phyloP scores from a whole-genome alignment of 1,140 invertebrate genomes.

The Eupristina koningsbergeri region DNA sequence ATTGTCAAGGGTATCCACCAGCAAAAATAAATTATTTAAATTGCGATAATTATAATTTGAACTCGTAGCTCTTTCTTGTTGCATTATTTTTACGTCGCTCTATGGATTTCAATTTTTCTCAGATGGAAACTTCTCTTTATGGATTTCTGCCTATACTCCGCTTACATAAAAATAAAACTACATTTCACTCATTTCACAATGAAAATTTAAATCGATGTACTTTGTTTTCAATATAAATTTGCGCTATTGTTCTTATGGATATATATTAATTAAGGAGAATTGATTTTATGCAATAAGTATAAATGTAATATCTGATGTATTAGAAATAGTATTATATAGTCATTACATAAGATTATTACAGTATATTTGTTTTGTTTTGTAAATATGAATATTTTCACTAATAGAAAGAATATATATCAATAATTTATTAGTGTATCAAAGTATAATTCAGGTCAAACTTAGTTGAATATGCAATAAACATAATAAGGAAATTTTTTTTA shows the following conservation, averaged over 20 bases:
- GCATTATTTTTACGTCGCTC: not conserved
- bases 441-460: not conserved
- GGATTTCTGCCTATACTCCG: not conserved
- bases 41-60: not conserved
- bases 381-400: not conserved
- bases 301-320: too few relatives aligned
- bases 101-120: not conserved
- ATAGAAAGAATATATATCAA: not conserved
- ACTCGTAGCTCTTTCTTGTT: not conserved
- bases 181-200: not conserved
- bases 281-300: too few relatives aligned
- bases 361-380: too few relatives aligned
- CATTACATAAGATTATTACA: too few relatives aligned
- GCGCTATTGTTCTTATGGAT: too few relatives aligned
- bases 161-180: not conserved
- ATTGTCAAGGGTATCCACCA: not conserved
- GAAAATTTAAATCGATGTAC: too few relatives aligned
- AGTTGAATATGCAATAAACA: not conserved
- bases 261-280: too few relatives aligned
- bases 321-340: too few relatives aligned
- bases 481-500: not conserved
- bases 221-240: too few relatives aligned
- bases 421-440: not conserved
- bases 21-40: not conserved
- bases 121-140: not conserved